Evolutionary conservation across 2,113 vertebrate species (phyloP).

Genomic region (Albula glossodonta): DNA sequence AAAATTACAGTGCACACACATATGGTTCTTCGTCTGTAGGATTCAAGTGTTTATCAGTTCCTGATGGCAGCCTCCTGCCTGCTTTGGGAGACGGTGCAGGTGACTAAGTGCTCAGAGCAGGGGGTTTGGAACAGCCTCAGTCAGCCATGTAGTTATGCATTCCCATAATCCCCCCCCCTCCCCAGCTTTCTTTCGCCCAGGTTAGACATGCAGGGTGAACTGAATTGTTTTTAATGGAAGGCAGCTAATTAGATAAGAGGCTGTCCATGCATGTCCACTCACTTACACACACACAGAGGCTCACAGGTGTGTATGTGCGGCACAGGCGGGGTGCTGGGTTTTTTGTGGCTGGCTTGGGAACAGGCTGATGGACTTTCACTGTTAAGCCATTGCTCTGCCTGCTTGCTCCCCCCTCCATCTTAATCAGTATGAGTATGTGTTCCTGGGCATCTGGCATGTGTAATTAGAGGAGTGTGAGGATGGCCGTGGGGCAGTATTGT

Average conservation of each 20-base stretch:
- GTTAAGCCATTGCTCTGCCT: background rate
- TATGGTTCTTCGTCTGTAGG: too few species aligned
- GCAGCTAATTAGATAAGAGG: background rate
- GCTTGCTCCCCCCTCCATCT: conserved; percentile 15
- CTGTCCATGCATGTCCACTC: background rate
- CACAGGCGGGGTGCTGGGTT: background rate
- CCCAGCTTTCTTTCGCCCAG: background rate
- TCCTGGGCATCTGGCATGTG: conserved; percentile 28
- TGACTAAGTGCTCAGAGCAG: too few species aligned
- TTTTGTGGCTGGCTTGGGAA: background rate
- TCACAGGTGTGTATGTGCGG: background rate
- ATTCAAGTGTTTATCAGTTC: background rate
- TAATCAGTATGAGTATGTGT: conserved; percentile 27
- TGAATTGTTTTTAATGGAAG: background rate
- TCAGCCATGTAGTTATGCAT: background rate
- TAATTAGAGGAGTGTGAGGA: conserved; percentile 30
- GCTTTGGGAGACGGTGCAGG: background rate
- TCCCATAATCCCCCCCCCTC: background rate
- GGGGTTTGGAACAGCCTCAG: background rate
- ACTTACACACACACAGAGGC: background rate
- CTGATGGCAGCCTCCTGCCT: background rate
- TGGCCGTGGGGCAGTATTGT: background rate
- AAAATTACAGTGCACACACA: background rate
- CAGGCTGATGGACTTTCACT: conserved; percentile 4
- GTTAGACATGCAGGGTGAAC: background rate